Evolutionary conservation across 2,797 vertebrate genomes (phyloP).

Genomic region (Salarias fasciatus): DNA sequence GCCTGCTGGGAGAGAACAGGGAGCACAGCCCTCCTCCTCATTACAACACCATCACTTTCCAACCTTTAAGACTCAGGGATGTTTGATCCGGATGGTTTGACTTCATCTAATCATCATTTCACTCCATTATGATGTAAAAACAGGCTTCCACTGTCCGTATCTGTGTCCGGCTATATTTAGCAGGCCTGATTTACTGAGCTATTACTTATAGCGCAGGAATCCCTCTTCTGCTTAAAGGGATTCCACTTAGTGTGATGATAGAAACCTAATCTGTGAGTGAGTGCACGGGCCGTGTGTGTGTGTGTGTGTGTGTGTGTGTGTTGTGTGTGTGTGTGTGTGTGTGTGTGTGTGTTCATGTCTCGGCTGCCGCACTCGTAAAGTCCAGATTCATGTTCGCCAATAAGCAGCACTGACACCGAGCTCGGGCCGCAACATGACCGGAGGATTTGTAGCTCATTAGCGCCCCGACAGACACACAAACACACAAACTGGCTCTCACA

Average conservation of each 20-base stretch:
- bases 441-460: conserved; percentile 75
- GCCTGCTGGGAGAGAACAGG: no score
- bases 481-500: conserved; percentile 18
- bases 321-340: no score
- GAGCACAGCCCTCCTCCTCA: no score
- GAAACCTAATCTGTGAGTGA: conserved; percentile 47
- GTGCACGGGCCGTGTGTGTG: not conserved
- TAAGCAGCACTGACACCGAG: conserved; percentile 56
- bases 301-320: no score
- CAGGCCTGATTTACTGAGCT: conserved; percentile 27
- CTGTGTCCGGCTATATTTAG: conserved; percentile 43
- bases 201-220: conserved; percentile 40
- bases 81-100: no score
- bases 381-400: conserved; percentile 60
- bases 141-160: not conserved
- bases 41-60: no score
- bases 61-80: no score
- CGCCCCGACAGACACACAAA: conserved; percentile 9
- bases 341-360: no score
- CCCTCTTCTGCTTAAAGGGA: conserved; percentile 52
- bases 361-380: conserved; percentile 54
- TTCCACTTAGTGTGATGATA: conserved; percentile 49
- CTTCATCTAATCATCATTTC: no score
- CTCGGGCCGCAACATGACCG: conserved; percentile 42
- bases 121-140: no score